These are phyloP conservation scores for Cichlasoma orientale DNA, from an alignment of 2,797 vertebrate genomes.

Conservation along the genomic window DNA sequence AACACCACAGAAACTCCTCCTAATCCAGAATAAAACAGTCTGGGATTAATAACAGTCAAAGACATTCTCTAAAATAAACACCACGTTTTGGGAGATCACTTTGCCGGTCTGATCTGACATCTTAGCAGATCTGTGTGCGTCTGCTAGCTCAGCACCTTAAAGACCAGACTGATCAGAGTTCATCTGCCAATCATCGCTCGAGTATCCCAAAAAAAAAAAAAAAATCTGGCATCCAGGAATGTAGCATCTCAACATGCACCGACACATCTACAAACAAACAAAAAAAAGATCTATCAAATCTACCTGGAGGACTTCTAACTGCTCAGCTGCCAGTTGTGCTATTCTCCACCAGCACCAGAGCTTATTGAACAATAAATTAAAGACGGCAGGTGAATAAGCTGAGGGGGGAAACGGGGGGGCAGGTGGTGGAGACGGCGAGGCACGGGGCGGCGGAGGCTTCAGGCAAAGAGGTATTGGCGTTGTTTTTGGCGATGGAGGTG, in stretches of 20 bases:
- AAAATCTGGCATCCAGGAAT: slow-evolving; percentile 69
- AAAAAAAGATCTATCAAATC: not conserved
- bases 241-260: slow-evolving; percentile 72
- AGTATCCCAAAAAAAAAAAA: not conserved
- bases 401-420: not conserved
- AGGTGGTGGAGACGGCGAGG: slow-evolving; percentile 30
- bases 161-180: not conserved
- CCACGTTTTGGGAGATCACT: slow-evolving; percentile 19
- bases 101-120: not conserved
- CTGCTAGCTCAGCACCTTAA: slow-evolving; percentile 1
- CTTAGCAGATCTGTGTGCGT: not conserved
- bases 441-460: slow-evolving; percentile 55
- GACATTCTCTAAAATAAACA: slow-evolving; percentile 45
- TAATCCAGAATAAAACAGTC: slow-evolving; percentile 49
- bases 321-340: slow-evolving; percentile 75
- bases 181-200: not conserved
- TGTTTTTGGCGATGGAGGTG: slow-evolving; percentile 77
- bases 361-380: slow-evolving; percentile 50
- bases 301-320: slow-evolving; percentile 12
- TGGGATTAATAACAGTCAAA: slow-evolving; percentile 64
- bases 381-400: not conserved
- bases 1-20: not conserved
- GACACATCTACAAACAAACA: slow-evolving; percentile 39
- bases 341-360: slow-evolving; percentile 38
- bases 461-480: slow-evolving; percentile 73